These are phyloP conservation scores for Eremobia ochroleuca DNA, from an alignment of 2,888 invertebrate genomes.

Conservation along the genomic window DNA sequence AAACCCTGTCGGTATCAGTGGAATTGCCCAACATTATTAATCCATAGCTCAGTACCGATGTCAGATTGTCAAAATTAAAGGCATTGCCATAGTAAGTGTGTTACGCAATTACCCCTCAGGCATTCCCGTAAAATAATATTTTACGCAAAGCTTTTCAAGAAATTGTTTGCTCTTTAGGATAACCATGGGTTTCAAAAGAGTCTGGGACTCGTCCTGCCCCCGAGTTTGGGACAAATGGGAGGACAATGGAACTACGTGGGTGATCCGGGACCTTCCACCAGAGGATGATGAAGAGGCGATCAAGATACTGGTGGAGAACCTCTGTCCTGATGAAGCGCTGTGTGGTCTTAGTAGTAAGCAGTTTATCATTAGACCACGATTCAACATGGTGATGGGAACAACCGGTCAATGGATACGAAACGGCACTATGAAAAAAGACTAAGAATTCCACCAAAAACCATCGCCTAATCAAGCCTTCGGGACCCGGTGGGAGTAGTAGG, in stretches of 20 bases:
- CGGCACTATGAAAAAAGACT: too few species aligned
- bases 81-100: neutral
- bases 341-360: constrained; percentile 74
- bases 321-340: constrained; percentile 78
- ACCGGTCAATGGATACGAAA: too few species aligned
- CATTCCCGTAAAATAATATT: too few species aligned
- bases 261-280: constrained; percentile 80
- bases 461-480: too few species aligned
- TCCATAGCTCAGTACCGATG: neutral
- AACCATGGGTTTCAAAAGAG: constrained; percentile 72
- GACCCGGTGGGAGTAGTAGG: too few species aligned
- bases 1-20: neutral
- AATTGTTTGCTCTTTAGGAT: constrained; percentile 29
- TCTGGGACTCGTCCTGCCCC: constrained; percentile 75
- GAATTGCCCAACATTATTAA: neutral
- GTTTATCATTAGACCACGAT: neutral
- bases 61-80: neutral
- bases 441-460: too few species aligned
- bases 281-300: constrained; percentile 80
- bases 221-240: constrained; percentile 79
- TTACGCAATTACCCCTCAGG: neutral
- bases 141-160: neutral
- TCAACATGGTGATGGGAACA: neutral
- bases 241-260: constrained; percentile 72
- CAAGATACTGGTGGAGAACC: constrained; percentile 72